Evolutionary conservation across 1,140 invertebrate species (phyloP), one percentile per base, ranked within the genome.

Genomic region (Ectropis grisescens): DNA sequence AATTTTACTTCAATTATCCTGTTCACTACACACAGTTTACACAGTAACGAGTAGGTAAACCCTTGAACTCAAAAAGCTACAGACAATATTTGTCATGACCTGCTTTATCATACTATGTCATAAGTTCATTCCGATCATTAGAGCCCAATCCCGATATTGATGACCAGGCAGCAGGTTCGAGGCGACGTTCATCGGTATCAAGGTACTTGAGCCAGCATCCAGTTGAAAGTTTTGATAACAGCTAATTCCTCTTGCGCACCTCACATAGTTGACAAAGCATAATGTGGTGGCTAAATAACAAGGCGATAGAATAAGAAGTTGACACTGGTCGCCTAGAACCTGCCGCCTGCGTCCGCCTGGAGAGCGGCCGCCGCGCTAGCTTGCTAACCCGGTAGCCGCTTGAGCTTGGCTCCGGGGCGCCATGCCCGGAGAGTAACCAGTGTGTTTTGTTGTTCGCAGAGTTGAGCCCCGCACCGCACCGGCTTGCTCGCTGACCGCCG

Each of bases 371-470:
- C 39, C 45, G 65, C 61, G 56, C 44, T 37, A 43, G 71, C 71
- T 80, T 72, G 53, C 68, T 75, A 78, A 80, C 75, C 75, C 75
- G 71, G 68, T 61, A 72, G 72, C 69, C 67, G 69, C 72, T 78
- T 78, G 47, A 47, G 72, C 72, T 74, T 71, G 72, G 67, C 66
- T 72, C 71, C 68, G 71, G 70, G 59, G 61, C 56, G 30, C 22
- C 36, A 40, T 31, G 52, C 60, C 67, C 64, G 57, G 67, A 74
- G 62, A 81, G 49, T 80, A 81, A 79, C 69, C 67, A 58, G 59
- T 82, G 70, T 82, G 79, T 82, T 83, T 82, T 82, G 74, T 83
- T 83, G 78, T 83, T 81, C 74, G 70, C 79, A 82, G 78, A 83
- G 66, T 76, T 81, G 74, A 74, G 65, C 62, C 71, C 74, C 66